Base-by-base conservation (phyloP, 2,888 invertebrate species). In the Cheilosia impressa region DNA sequence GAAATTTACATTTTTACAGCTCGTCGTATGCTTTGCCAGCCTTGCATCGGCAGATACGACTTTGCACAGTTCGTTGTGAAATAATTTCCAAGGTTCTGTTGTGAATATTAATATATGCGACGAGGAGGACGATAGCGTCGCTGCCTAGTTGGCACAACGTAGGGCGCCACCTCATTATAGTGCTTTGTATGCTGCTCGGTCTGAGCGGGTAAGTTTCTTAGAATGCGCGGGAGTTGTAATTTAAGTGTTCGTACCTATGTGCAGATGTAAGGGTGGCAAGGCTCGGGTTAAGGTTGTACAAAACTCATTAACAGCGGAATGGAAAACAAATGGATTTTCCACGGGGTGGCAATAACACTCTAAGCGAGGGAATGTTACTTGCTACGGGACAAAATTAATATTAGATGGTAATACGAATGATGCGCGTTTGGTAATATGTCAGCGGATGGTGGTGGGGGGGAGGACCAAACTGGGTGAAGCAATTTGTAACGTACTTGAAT, bases 261-360 rank as follows among this genome's bases (percentile, higher is more conserved):
- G 27, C n/a, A 57, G 50, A 65, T 17, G 63, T 62, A 55, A 53
- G 53, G 15, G 50, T 19, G 22, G 38, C 53, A 17, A 7, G 27
- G 9, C 24, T 19, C 57, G 47, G 47, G 22, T 50, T 43, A 45
- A 55, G 47, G 38, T 41, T 69, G 63, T 77, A 87, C 73, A 78
- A 87, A 87, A 87, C 82, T 87, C 87, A 87, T 87, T 87, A 87
- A 87, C 76, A 87, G 82, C 82, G 73, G 58, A 78, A 82, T 87
- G 82, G 82, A 87, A 87, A 87, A 87, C 87, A 87, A 87, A 87
- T 87, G 87, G 81, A 77, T 87, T 87, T 87, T 85, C 85, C 81
- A 81, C 85, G 85, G 85, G 76, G 68, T 85, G 63, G 85, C 81
- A 85, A 85, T 85, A 85, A 81, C 81, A 63, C 62, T 81, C 62